A percentile compares a stretch with the other conserved stretches of the same genome.
Evolutionary conservation across 2,113 vertebrate genomes (phyloP).

Genomic region (Columba livia): DNA sequence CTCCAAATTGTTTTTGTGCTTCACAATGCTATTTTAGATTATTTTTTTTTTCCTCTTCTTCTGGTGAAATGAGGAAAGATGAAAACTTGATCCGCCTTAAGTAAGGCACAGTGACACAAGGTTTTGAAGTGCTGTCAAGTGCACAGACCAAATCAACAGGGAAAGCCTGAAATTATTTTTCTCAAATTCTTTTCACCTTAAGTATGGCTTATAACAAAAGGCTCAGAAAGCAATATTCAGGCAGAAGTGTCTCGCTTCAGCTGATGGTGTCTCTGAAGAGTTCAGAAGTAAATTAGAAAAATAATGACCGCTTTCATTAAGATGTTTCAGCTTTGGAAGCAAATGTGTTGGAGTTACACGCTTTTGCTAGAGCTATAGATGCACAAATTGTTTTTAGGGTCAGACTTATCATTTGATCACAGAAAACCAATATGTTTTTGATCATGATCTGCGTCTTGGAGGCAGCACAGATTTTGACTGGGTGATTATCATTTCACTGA

Average conservation of each 20-base stretch:
- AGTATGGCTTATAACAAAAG: not conserved
- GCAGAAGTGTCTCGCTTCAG: not conserved
- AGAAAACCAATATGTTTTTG: not conserved
- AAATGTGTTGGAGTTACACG: not conserved
- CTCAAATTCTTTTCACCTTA: not conserved
- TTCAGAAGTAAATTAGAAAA: constrained; percentile 27
- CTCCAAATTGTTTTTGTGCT: not conserved
- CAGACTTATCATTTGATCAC: not conserved
- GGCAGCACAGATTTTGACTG: not conserved
- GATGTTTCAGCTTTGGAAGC: not conserved
- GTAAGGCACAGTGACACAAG: not conserved
- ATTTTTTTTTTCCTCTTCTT: not conserved
- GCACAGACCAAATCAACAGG: not conserved
- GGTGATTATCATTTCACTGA: not conserved
- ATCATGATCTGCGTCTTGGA: not conserved
- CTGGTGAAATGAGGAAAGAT: not conserved
- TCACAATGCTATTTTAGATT: not conserved
- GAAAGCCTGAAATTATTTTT: not conserved
- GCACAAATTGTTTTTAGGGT: not conserved
- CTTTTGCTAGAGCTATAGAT: not conserved
- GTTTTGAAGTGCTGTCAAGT: not conserved
- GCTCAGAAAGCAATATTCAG: not conserved
- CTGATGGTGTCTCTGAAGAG: not conserved
- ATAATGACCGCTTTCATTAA: constrained; percentile 18
- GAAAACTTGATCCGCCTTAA: not conserved